Evolutionary conservation across 1,140 invertebrate species (phyloP), one percentile per base, ranked within the genome.

Genomic region (silkworm (Bombyx mori)): DNA sequence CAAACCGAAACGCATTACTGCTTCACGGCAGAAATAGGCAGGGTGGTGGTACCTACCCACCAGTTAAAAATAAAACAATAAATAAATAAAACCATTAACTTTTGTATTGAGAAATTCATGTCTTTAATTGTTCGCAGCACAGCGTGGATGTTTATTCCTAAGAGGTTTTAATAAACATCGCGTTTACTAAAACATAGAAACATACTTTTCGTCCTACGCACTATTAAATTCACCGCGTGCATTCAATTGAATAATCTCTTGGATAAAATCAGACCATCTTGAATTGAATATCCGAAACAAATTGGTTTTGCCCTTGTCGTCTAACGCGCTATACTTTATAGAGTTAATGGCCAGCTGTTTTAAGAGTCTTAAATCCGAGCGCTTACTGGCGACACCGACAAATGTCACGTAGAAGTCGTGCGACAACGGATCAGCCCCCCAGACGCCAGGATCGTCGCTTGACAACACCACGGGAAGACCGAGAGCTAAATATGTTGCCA

Each of bases 361-460:
- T 2, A 97, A 85, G n/a, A 94, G 82, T 51, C 91, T 88, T 26
- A 97, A 74, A 64, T 95, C 95, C 0, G 92, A 89, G 35, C 91
- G 88, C 12, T 86, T 82, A 3, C 93, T 93, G 57, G 94, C 93
- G 26, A 97, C 90, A 1, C 91, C 94, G 80, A 97, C 90, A 64
- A 97, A 96, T 0, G 92, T 91, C 56, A 94, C 90, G 72, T 96
- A 97, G 65, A 94, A 95, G 75, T 97, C 96, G 62, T 96, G 92
- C 4, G 93, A 93, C 8, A 97, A 66, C 0, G 92, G 94, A 10
- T 88, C 86, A 0, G 92, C 91, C 0, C 91, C 92, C 94, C 95
- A 97, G 1, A 93, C 88, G 0, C 91, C 92, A 0, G 95, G 95
- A 77, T 96, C 94, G 68, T 97, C 95, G 68, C 91, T 92, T 1